Evolutionary conservation across 2,797 vertebrate species (phyloP), one percentile per base, ranked within the genome.

Genomic region (Pseudocheirus occidentalis): DNA sequence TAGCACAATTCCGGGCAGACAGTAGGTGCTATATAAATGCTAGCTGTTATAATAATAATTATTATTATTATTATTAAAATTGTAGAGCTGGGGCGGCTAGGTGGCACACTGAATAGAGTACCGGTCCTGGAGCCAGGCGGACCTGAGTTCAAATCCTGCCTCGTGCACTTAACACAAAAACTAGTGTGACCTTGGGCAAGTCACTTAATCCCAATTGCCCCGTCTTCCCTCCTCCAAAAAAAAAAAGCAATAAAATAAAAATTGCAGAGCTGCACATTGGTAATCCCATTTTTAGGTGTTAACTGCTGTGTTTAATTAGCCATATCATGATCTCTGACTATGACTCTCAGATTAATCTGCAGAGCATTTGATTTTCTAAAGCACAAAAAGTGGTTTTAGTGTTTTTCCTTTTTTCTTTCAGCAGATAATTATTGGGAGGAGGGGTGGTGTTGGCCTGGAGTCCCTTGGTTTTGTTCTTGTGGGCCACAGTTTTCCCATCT

Each of bases 341-440:
- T 95, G 93, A n/a, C n/a, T 97, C 28, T 50, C 62, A 56, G 56
- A 40, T 16, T 92, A 59, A 91, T 92, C 91, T 93, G 11, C 62
- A 55, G 92, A 93, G 94, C 62, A 59, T 18, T 56, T 21, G 92
- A 11, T 46, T 89, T 55, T 0, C 55, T 62, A 56, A 73, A 93
- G 91, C 57, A 53, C 40, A 21, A 93, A 58, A 95, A 90, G 4
- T 54, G 55, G 53, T 94, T 94, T 94, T 53, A 59, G 66, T 57
- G 6, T 53, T 66, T 50, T 50, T 46, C 40, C 73, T 73, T 73
- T 73, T 16, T 87, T 87, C 24, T 50, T 87, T 27, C 7, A 27
- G 12, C 3, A 50, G 46, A 50, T 27, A 50, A 50, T 46, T 24
- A 24, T 46, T 27, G 21, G 73, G 7, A 46, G 73, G 21, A 73